Evolutionary conservation across 2,113 vertebrate species (phyloP).

Genomic region (Fregata magnificens): DNA sequence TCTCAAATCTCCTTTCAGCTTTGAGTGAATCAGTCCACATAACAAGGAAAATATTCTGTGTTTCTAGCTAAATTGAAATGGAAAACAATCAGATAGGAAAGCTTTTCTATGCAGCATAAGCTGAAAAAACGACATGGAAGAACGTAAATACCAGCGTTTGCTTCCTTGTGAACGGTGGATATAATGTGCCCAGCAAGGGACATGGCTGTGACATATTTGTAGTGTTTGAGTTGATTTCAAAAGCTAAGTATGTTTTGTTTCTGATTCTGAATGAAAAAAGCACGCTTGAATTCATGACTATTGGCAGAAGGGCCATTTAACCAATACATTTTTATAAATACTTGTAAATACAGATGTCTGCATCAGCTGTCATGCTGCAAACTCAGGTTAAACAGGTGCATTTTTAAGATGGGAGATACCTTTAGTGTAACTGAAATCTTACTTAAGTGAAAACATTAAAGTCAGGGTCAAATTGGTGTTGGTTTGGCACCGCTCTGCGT

Average conservation of each 20-base stretch:
- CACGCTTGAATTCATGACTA: fast-evolving
- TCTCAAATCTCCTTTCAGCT: not conserved
- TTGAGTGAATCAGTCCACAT: not conserved
- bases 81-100: not conserved
- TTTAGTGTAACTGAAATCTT: no score
- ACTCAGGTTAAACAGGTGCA: fast-evolving
- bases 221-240: not conserved
- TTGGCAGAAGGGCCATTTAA: not conserved
- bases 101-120: not conserved
- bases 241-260: not conserved
- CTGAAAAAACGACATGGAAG: not conserved
- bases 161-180: not conserved
- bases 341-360: fast-evolving
- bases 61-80: not conserved
- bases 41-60: not conserved
- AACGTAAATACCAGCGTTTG: not conserved
- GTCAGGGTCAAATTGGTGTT: not conserved
- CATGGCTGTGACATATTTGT: fast-evolving
- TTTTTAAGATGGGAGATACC: not conserved
- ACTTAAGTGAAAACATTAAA: not conserved
- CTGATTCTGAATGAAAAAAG: not conserved
- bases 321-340: not conserved
- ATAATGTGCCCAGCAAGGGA: not conserved
- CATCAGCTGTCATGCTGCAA: no score
- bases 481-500: not conserved